A percentile compares a stretch with the other conserved stretches of the same genome.
Conservation (phyloP, 2,888 invertebrate species). For the Eretmocerus hayati region DNA sequence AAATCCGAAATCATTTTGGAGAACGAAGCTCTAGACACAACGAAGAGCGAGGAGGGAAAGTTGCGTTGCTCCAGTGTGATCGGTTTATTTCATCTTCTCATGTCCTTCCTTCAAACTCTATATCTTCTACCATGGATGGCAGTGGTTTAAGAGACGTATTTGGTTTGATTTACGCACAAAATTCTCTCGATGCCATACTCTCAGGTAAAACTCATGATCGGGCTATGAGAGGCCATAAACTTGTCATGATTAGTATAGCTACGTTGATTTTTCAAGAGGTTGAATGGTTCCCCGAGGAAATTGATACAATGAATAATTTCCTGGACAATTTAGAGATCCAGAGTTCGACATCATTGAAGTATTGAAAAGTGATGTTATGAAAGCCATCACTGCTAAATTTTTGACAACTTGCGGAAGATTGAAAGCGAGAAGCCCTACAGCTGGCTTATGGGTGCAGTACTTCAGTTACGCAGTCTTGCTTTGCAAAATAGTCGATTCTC, state of each 20-base stretch:
- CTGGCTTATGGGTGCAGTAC: slow-evolving; percentile 28
- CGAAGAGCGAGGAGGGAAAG: too few relatives aligned
- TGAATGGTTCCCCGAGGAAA: too few relatives aligned
- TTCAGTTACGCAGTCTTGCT: slow-evolving; percentile 31
- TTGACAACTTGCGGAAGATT: too few relatives aligned
- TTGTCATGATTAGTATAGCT: background rate
- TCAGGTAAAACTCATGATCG: slow-evolving; percentile 4
- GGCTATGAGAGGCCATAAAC: slow-evolving; percentile 6
- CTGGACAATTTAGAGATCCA: too few relatives aligned
- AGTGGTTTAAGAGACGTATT: slow-evolving; percentile 11
- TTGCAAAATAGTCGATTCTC: slow-evolving; percentile 32
- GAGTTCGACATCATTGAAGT: too few relatives aligned
- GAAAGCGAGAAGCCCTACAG: slow-evolving; percentile 26
- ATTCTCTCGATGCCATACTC: slow-evolving; percentile 10
- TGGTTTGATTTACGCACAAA: slow-evolving; percentile 1
- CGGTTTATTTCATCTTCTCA: background rate
- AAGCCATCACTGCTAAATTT: background rate
- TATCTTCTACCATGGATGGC: slow-evolving; percentile 18
- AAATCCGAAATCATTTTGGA: too few relatives aligned
- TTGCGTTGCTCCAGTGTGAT: background rate
- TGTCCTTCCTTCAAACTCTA: slow-evolving; percentile 18
- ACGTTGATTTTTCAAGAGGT: background rate
- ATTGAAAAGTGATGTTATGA: background rate
- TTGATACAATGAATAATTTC: too few relatives aligned
- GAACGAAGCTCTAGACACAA: too few relatives aligned